phyloP scores from a whole-genome alignment of 2,797 vertebrate genomes.

The Geotrypetes seraphini region DNA sequence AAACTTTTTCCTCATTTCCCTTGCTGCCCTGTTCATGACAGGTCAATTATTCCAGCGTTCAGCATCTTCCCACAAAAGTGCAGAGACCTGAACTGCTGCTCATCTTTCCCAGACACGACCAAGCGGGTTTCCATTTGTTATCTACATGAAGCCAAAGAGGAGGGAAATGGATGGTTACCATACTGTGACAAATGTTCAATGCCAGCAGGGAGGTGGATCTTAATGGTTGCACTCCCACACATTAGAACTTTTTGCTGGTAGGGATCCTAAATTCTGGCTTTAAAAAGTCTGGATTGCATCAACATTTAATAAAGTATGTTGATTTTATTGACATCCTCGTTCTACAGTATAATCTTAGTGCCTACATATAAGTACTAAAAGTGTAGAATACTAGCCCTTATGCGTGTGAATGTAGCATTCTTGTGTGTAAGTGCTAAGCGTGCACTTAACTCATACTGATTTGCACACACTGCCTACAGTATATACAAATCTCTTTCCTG shows the following conservation, averaged over 20 bases:
- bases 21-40: slow-evolving; percentile 72
- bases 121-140: slow-evolving; percentile 55
- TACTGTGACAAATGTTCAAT: slow-evolving; percentile 63
- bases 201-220: slow-evolving; percentile 41
- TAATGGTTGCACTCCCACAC: slow-evolving; percentile 13
- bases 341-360: no score
- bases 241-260: not conserved
- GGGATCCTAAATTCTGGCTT: no score
- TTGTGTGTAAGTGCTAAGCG: no score
- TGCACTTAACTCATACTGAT: no score
- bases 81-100: slow-evolving; percentile 60
- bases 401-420: no score
- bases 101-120: slow-evolving; percentile 58
- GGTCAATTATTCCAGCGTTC: slow-evolving; percentile 77
- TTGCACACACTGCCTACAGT: no score
- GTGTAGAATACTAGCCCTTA: no score
- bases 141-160: slow-evolving; percentile 54
- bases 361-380: no score
- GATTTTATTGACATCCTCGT: no score
- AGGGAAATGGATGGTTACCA: slow-evolving; percentile 58
- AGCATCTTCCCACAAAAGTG: slow-evolving; percentile 39
- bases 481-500: no score
- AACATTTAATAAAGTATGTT: no score
- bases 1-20: slow-evolving; percentile 72
- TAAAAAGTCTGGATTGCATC: no score